Evolutionary conservation across 2,888 invertebrate species (phyloP).

Genomic region (Spatulosminthurus flaviceps): DNA sequence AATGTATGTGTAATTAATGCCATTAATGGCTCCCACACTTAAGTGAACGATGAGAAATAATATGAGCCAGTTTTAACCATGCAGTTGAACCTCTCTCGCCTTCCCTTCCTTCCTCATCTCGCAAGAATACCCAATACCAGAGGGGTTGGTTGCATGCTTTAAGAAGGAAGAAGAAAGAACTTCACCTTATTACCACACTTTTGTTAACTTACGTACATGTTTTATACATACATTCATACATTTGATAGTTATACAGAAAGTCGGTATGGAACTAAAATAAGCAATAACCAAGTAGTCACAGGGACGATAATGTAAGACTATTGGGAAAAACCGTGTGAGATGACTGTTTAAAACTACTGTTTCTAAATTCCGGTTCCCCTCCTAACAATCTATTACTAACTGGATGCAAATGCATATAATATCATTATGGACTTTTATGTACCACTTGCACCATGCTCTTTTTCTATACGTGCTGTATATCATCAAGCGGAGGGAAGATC

Average conservation of each 20-base stretch:
- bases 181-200: too few species aligned
- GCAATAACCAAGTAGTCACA: too few species aligned
- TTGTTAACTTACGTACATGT: too few species aligned
- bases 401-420: conserved; percentile 5
- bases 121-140: background rate
- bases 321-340: background rate
- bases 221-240: too few species aligned
- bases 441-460: background rate
- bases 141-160: background rate
- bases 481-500: background rate
- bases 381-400: background rate
- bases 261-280: too few species aligned
- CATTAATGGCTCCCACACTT: conserved; percentile 38
- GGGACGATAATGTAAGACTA: too few species aligned
- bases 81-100: background rate
- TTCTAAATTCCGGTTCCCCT: background rate
- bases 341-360: background rate
- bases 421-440: background rate
- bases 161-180: too few species aligned
- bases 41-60: conserved; percentile 37
- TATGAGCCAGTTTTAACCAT: background rate
- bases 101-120: conserved; percentile 23
- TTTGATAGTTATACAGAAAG: too few species aligned
- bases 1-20: conserved; percentile 43
- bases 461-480: background rate